phyloP scores from a whole-genome alignment of 2,888 invertebrate genomes.

The Drosophila tripunctata region DNA sequence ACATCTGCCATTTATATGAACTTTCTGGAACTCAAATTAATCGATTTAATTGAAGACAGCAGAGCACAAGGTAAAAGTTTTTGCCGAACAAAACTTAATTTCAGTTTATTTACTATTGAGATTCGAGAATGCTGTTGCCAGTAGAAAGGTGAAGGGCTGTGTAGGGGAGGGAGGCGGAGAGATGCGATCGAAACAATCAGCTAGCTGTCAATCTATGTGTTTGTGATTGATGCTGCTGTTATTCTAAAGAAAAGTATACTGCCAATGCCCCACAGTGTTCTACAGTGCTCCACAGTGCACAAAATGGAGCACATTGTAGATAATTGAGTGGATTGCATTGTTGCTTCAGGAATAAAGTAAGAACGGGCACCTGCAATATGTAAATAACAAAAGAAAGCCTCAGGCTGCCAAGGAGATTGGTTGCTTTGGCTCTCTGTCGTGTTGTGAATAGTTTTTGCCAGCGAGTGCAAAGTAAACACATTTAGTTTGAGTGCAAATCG shows the following conservation, averaged over 20 bases:
- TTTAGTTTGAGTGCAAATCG: slow-evolving; percentile 76
- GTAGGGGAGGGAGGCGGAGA: slow-evolving; percentile 6
- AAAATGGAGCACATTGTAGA: slow-evolving; percentile 61
- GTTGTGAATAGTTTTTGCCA: slow-evolving; percentile 69
- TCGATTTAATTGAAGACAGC: slow-evolving; percentile 74
- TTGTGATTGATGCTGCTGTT: slow-evolving; percentile 52
- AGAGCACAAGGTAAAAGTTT: slow-evolving; percentile 38
- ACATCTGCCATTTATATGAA: slow-evolving; percentile 43
- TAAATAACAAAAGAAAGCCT: slow-evolving; percentile 64
- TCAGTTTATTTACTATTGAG: slow-evolving; percentile 62
- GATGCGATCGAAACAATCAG: slow-evolving; percentile 55
- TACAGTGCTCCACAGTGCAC: slow-evolving; percentile 59
- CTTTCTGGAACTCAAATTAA: slow-evolving; percentile 60
- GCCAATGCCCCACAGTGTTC: slow-evolving; percentile 36
- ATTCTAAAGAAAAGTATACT: slow-evolving; percentile 24
- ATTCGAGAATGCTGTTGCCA: slow-evolving; percentile 24
- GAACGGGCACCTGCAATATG: slow-evolving; percentile 39
- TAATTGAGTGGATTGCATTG: slow-evolving; percentile 57
- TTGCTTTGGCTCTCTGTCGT: slow-evolving; percentile 14
- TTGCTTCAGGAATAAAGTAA: slow-evolving; percentile 17
- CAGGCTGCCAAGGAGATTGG: slow-evolving; percentile 37
- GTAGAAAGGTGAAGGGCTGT: slow-evolving; percentile 4
- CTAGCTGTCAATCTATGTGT: slow-evolving; percentile 29
- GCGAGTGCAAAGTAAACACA: slow-evolving; percentile 73
- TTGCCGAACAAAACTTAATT: slow-evolving; percentile 43